Conservation (phyloP, 2,888 invertebrate genomes). For the Aleiodes leptofemur region DNA sequence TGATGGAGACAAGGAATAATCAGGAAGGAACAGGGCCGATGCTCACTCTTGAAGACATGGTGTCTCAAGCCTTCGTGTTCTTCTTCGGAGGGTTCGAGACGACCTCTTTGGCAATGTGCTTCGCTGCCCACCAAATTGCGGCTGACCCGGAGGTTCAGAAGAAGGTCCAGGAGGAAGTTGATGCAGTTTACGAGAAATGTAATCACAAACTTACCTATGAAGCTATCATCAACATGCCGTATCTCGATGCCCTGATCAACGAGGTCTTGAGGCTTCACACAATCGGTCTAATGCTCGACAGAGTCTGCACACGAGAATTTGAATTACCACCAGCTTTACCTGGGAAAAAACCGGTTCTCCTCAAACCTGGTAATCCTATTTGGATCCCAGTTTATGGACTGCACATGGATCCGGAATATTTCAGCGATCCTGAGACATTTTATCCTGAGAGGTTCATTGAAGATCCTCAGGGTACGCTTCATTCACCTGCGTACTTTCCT, state of each 20-base stretch:
- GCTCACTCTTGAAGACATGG: slow-evolving; percentile 70
- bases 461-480: slow-evolving; percentile 65
- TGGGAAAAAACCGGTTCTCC: slow-evolving; percentile 60
- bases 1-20: slow-evolving; percentile 74
- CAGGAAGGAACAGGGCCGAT: slow-evolving; percentile 42
- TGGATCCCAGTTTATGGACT: slow-evolving; percentile 66
- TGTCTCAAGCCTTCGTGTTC: slow-evolving; percentile 74
- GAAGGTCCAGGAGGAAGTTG: slow-evolving; percentile 70
- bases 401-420: slow-evolving; percentile 71
- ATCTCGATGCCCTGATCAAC: slow-evolving; percentile 77
- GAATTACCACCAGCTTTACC: slow-evolving; percentile 62
- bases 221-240: slow-evolving; percentile 75
- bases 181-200: slow-evolving; percentile 57
- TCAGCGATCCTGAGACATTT: slow-evolving; percentile 71
- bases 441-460: slow-evolving; percentile 72
- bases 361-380: slow-evolving; percentile 64
- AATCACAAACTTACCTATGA: slow-evolving; percentile 72
- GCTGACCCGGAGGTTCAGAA: slow-evolving; percentile 75
- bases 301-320: slow-evolving; percentile 63
- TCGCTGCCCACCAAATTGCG: slow-evolving; percentile 62
- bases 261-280: slow-evolving; percentile 67
- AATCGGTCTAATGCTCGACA: slow-evolving; percentile 60
- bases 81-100: slow-evolving; percentile 69
- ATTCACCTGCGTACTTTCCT: slow-evolving; percentile 63
- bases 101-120: slow-evolving; percentile 62